Percentiles rank a stretch among this genome's conserved stretches.
These are phyloP conservation scores for Epicauta chinensis DNA, from an alignment of 1,140 invertebrate genomes.

Conservation along the genomic window DNA sequence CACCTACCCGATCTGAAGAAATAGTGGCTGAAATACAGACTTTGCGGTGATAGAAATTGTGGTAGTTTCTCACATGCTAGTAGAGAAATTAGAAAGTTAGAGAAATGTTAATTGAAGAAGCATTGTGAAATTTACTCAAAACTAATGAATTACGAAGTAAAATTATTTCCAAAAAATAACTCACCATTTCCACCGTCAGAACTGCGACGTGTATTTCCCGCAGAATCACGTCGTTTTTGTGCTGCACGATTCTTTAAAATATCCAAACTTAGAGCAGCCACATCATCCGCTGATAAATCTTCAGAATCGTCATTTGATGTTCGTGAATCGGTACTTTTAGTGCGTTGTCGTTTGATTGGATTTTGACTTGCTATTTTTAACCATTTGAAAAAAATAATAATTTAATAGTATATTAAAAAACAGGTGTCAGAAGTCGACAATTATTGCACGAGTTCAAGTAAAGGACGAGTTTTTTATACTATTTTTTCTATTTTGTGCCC, in stretches of 20 bases:
- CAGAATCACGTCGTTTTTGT: conserved; percentile 34
- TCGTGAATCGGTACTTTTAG: conserved; percentile 38
- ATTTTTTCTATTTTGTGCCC: too few relatives aligned
- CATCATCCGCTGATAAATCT: conserved; percentile 35
- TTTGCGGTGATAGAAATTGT: conserved; percentile 34
- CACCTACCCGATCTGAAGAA: conserved; percentile 34
- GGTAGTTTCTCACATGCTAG: conserved; percentile 34
- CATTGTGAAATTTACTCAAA: conserved; percentile 9
- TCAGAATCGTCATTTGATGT: conserved; percentile 32
- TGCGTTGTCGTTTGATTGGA: conserved; percentile 32
- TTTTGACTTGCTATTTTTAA: conserved; percentile 28
- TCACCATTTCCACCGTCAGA: conserved; percentile 52
- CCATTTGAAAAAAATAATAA: background rate
- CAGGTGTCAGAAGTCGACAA: too few relatives aligned
- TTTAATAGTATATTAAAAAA: too few relatives aligned
- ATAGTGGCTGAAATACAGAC: conserved; percentile 36
- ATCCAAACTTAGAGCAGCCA: conserved; percentile 34
- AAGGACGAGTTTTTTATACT: too few relatives aligned
- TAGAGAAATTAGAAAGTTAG: conserved; percentile 22
- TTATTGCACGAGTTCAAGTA: too few relatives aligned
- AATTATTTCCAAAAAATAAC: too few relatives aligned
- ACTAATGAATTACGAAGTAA: too few relatives aligned
- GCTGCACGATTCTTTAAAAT: conserved; percentile 29
- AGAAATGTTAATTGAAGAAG: conserved; percentile 4
- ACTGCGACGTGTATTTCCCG: conserved; percentile 41